These are phyloP conservation scores for Euphydryas editha DNA, from an alignment of 2,888 invertebrate genomes.

Conservation along the genomic window DNA sequence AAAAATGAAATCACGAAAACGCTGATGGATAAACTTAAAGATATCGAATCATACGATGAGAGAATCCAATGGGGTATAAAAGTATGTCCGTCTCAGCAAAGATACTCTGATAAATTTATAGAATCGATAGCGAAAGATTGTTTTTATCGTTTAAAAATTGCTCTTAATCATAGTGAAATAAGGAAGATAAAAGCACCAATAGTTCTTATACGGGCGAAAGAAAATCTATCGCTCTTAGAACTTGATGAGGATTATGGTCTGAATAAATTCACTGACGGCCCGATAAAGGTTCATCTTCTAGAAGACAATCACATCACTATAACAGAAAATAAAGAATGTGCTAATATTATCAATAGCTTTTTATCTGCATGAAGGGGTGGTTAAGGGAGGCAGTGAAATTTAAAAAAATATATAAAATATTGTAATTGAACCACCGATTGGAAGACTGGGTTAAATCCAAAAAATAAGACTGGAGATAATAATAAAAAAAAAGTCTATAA, in stretches of 20 bases:
- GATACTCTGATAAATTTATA: conserved; percentile 63
- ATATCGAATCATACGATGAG: conserved; percentile 82
- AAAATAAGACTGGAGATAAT: too few relatives aligned
- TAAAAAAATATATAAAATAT: too few relatives aligned
- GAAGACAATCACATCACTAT: conserved; percentile 50
- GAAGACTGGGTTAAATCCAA: too few relatives aligned
- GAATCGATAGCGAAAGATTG: conserved; percentile 50
- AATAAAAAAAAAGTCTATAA: too few relatives aligned
- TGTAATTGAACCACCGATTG: too few relatives aligned
- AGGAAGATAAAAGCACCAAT: conserved; percentile 83
- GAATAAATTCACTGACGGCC: conserved; percentile 82
- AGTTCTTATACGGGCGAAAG: conserved; percentile 85
- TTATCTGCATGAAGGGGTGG: conserved; percentile 51
- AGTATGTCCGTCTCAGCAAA: conserved; percentile 63
- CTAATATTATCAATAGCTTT: conserved; percentile 43
- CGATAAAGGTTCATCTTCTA: conserved; percentile 84
- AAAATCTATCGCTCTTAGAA: conserved; percentile 75
- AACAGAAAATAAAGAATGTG: conserved; percentile 10
- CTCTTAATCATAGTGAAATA: conserved; percentile 69
- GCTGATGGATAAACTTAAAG: conserved; percentile 74
- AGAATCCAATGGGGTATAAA: conserved; percentile 80
- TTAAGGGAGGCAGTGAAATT: too few relatives aligned
- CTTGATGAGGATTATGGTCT: conserved; percentile 87
- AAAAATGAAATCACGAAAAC: too few relatives aligned
- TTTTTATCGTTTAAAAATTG: conserved; percentile 82